Base-by-base conservation (phyloP, 2,888 invertebrate genomes). In the Drosophila fungiperda region DNA sequence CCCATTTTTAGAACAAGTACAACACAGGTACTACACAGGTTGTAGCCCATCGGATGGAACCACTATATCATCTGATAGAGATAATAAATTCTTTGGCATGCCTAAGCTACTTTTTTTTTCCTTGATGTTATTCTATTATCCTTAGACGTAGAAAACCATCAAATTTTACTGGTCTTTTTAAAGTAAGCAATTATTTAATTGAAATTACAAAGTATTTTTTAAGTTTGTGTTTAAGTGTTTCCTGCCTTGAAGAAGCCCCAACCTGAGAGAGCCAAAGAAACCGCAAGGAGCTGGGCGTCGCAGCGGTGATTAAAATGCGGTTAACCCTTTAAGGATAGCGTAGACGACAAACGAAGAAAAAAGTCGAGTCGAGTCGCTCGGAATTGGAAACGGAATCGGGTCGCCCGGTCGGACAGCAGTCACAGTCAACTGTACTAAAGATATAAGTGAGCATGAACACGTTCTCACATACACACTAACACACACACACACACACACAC, bases 401-500 rank as follows among this genome's bases (percentile, higher is more conserved):
- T 79, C 78, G 78, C 65, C 72, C 66, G 68, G 53, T 63, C 68
- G 54, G 69, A 59, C 57, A 69, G 52, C 76, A 53, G 72, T 53
- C 73, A 68, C 80, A 72, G 83, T 72, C 80, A 87, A 87, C 87
- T 87, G 87, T 87, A 87, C 90, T 89, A 90, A 90, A 90, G 79
- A 90, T 73, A 76, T 84, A 87, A 76, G 68, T 48, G 68, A 81
- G 45, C 76, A 76, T 59, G 80, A 83, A 86, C 84, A 87, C 78
- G 81, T 83, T 83, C 75, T 57, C 64, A 71, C 70, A 65, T 50
- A 68, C 54, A 80, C 69, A 67, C 57, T 50, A 59, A 53, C 45
- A 52, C 64, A 71, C 70, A 65, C 49, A 68, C 54, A 80, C 48
- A 45, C 29, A 48, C 53, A 58, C 17, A 50, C 59, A 55, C 32